Percentiles rank a stretch among this genome's conserved stretches.
Conservation (phyloP, 1,140 invertebrate species). For the fruit fly (Drosophila melanogaster) region Release_6_plus_ISO1_MT NT_033779.5:10567501-10568000, state of each 20-base stretch:
- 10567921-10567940: slow-evolving; percentile 22
- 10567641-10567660: slow-evolving; percentile 28
- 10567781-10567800: slow-evolving; percentile 26
- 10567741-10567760: slow-evolving; percentile 39
- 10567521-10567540: slow-evolving; percentile 1
- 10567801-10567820: slow-evolving; percentile 7
- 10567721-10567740: not conserved
- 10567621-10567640: not conserved
- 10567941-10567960: not conserved
- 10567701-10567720: not conserved
- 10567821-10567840: slow-evolving; percentile 46
- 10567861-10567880: slow-evolving; percentile 24
- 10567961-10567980: not conserved
- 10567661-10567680: slow-evolving; percentile 8
- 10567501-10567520: slow-evolving; percentile 24
- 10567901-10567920: slow-evolving; percentile 45
- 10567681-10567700: slow-evolving; percentile 17
- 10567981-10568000: not conserved
- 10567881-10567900: slow-evolving; percentile 63
- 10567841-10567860: slow-evolving; percentile 55
- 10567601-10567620: not conserved
- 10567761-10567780: slow-evolving; percentile 3
- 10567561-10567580: slow-evolving; percentile 46
- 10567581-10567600: slow-evolving; percentile 16
- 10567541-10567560: slow-evolving; percentile 18